Percentiles rank a stretch among this genome's conserved stretches.
Evolutionary conservation across 2,797 vertebrate genomes (phyloP).

Genomic region (Syncerus caffer): DNA sequence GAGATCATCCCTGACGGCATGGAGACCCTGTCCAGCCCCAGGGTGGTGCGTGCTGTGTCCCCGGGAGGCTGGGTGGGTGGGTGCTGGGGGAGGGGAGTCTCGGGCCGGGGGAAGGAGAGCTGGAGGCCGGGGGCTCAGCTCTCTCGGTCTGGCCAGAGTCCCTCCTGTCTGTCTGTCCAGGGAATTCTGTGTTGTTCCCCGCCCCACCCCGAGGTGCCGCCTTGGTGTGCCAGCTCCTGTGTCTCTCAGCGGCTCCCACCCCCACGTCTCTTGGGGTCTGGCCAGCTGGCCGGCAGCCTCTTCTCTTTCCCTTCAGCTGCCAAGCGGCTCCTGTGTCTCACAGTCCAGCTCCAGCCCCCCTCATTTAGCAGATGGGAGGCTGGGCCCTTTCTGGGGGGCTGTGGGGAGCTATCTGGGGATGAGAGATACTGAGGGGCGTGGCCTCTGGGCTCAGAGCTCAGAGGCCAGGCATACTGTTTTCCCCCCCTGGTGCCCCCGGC

Average conservation of each 20-base stretch:
- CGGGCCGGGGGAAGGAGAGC: accelerated
- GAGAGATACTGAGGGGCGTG: accelerated
- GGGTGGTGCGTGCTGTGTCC: background rate
- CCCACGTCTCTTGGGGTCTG: background rate
- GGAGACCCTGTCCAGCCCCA: background rate
- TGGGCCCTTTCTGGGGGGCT: background rate
- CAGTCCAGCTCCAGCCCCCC: background rate
- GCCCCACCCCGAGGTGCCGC: accelerated
- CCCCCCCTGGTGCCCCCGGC: accelerated
- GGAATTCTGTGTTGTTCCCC: background rate
- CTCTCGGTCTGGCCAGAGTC: accelerated
- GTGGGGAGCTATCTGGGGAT: background rate
- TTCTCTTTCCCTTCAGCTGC: background rate
- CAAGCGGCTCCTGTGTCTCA: background rate
- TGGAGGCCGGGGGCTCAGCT: background rate
- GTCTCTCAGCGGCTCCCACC: background rate
- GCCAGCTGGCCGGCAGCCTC: background rate
- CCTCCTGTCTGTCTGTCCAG: background rate
- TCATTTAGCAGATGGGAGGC: background rate
- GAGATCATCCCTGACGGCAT: accelerated
- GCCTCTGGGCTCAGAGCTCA: background rate
- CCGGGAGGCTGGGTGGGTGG: accelerated
- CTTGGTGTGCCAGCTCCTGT: background rate
- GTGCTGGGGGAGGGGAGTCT: accelerated
- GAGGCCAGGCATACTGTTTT: accelerated